Conservation (phyloP, 2,113 vertebrate species). For the Leptosomus discolor region DNA sequence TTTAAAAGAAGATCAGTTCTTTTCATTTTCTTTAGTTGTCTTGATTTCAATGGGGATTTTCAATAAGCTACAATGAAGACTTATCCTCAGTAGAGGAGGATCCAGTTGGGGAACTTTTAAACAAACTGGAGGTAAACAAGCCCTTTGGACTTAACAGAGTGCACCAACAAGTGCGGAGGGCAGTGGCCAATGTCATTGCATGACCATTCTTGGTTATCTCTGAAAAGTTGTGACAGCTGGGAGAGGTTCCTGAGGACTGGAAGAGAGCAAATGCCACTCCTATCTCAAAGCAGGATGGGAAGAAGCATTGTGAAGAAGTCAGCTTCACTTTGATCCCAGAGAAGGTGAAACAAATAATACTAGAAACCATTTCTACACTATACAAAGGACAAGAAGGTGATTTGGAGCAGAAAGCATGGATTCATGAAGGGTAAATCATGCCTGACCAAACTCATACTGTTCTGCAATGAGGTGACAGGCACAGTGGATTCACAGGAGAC, state of each 20-base stretch:
- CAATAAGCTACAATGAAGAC: neutral
- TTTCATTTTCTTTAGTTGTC: neutral
- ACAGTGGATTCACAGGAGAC: neutral
- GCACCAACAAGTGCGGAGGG: neutral
- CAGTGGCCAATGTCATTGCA: fast-evolving
- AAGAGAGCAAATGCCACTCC: neutral
- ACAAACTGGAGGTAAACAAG: neutral
- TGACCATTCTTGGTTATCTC: neutral
- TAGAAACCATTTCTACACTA: neutral
- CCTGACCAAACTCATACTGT: neutral
- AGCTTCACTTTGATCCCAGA: neutral
- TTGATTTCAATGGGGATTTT: neutral
- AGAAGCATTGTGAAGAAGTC: neutral
- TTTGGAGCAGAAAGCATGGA: neutral
- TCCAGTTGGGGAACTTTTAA: neutral
- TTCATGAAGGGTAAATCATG: neutral
- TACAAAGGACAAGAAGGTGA: neutral
- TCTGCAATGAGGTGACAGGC: neutral
- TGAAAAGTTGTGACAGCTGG: neutral
- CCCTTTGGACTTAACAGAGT: neutral
- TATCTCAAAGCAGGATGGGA: neutral
- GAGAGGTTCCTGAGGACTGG: neutral
- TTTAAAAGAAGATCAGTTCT: neutral
- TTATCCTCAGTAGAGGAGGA: neutral
- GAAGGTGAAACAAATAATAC: neutral